Percentiles rank a stretch among this genome's conserved stretches.
Evolutionary conservation across 2,797 vertebrate genomes (phyloP).

Genomic region (Pyrrhura leucotis): DNA sequence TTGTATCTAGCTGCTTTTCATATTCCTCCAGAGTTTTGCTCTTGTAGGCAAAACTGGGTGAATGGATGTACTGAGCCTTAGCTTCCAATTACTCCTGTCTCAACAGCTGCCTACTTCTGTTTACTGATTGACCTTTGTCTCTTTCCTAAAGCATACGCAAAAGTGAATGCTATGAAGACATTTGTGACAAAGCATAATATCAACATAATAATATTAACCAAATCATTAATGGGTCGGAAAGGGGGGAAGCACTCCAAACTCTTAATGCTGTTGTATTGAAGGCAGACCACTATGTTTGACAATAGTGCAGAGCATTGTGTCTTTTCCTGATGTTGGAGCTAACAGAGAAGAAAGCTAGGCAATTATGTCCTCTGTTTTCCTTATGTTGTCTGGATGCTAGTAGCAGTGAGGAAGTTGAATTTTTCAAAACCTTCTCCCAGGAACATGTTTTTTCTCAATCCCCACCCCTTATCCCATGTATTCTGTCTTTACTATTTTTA

Average conservation of each 20-base stretch:
- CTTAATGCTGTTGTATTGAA: neutral
- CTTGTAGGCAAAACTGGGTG: neutral
- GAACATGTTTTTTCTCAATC: fast-evolving
- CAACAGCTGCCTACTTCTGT: neutral
- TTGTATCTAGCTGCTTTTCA: neutral
- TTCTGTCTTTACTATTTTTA: neutral
- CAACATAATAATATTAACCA: neutral
- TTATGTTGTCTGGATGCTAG: neutral
- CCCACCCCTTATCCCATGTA: fast-evolving
- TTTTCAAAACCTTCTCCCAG: neutral
- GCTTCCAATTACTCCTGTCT: neutral
- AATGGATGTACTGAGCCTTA: neutral
- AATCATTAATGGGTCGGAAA: neutral
- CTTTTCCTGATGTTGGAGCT: neutral
- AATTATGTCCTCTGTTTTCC: fast-evolving
- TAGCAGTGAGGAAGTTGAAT: neutral
- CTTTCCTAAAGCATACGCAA: neutral
- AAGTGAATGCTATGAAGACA: neutral
- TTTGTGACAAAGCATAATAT: neutral
- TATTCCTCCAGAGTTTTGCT: neutral
- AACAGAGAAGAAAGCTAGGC: neutral
- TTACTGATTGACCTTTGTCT: neutral
- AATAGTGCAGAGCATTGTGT: neutral
- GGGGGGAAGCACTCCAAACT: neutral
- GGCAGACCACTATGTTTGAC: neutral